Base-by-base conservation (phyloP, 2,113 vertebrate genomes). In the Pipa parva region DNA sequence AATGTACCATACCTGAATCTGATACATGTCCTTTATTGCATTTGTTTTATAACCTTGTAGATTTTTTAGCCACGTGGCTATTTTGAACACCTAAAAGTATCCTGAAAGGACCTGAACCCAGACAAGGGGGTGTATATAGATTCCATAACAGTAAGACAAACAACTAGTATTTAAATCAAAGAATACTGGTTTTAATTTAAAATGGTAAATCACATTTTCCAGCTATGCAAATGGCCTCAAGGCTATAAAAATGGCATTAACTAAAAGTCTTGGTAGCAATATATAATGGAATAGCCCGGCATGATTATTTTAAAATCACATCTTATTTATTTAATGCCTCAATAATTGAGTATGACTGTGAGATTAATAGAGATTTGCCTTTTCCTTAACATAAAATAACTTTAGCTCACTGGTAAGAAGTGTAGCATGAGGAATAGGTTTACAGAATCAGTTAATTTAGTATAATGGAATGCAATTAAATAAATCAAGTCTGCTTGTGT, bases 101-200 rank as follows among this genome's bases (percentile, higher is more conserved):
- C 31, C 55, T 31, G 10, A 21, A 27, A 33, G 46, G 21, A 49
- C 7, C 18, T 49, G 20, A 10, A 12, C 29, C 20, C n/a, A 58
- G 29, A 58, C 52, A 56, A 56, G 27, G 6, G 55, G 15, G 11
- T 31, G 4, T 58, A 6, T 58, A 29, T 21, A 29, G 25, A 8
- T 26, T 10, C 18, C 18, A 21, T 31, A 58, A 36, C 29, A 36
- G 18, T 18, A 9, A 25, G 26, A 18, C 26, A 21, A 36, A 65
- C 25, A 56, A 31, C 15, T 46, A 21, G n/a, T 22, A 24, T 51
- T 49, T 42, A 60, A 52, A 52, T 50, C 45, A 59, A 51, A 58
- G 28, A 28, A 52, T 52, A 39, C 48, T 60, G 65, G 7, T 60
- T 69, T 52, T 17, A 60, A 69, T 69, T 69, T 60, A 69, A 27